These are phyloP conservation scores for Enteromius fasciolatus DNA, from an alignment of 2,797 vertebrate species.

Conservation along the genomic window DNA sequence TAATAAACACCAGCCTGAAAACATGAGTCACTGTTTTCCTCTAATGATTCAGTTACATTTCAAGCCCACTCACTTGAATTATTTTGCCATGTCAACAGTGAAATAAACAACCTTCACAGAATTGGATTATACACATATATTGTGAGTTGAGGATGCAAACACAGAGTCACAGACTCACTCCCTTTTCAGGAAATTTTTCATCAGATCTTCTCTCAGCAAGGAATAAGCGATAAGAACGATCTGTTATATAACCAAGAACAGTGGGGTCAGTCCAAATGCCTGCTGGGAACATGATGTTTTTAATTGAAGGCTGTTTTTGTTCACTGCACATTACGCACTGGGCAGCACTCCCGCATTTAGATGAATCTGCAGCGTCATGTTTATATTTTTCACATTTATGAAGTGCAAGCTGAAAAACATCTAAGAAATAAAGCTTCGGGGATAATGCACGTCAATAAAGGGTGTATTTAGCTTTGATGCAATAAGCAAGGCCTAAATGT, in stretches of 20 bases:
- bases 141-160: background rate
- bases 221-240: slow-evolving; percentile 30
- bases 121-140: background rate
- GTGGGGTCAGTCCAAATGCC: slow-evolving; percentile 17
- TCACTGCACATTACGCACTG: slow-evolving; percentile 3
- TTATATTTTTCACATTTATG: background rate
- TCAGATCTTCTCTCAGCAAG: slow-evolving; percentile 16
- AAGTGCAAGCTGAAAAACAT: background rate
- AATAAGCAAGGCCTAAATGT: background rate
- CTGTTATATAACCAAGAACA: slow-evolving; percentile 43
- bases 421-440: background rate
- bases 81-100: background rate
- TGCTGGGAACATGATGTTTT: slow-evolving; percentile 49
- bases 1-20: slow-evolving; percentile 24
- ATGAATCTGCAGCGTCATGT: background rate
- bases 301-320: slow-evolving; percentile 43
- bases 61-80: slow-evolving; percentile 8
- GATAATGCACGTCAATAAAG: background rate
- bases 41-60: slow-evolving; percentile 11
- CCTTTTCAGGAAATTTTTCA: slow-evolving; percentile 3
- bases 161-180: background rate
- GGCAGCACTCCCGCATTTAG: background rate
- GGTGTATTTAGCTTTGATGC: slow-evolving; percentile 2
- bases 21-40: slow-evolving; percentile 24
- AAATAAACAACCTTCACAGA: slow-evolving; percentile 2